A percentile compares a stretch with the other conserved stretches of the same genome.
phyloP scores from a whole-genome alignment of 2,888 invertebrate genomes.

The Abrostola tripartita region DNA sequence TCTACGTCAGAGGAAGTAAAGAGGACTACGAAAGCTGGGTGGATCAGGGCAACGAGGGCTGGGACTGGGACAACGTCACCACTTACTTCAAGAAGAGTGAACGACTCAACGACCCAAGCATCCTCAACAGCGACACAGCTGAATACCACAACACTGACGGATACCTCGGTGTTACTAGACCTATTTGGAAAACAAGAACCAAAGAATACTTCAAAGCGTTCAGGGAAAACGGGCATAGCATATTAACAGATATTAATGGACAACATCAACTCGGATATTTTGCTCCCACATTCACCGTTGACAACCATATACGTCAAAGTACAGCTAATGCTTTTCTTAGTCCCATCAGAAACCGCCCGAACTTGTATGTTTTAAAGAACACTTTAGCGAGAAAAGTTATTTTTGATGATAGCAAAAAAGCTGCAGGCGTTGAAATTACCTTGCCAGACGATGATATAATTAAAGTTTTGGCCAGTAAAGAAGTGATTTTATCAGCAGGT shows the following conservation, averaged over 20 bases:
- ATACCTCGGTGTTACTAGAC: conserved; percentile 56
- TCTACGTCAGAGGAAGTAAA: conserved; percentile 89
- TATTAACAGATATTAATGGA: conserved; percentile 61
- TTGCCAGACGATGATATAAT: conserved; percentile 29
- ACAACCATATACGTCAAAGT: conserved; percentile 59
- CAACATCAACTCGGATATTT: conserved; percentile 60
- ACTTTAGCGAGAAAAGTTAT: conserved; percentile 61
- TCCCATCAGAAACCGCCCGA: conserved; percentile 55
- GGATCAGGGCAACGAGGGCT: conserved; percentile 85
- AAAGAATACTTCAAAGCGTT: conserved; percentile 67
- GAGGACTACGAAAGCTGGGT: conserved; percentile 91
- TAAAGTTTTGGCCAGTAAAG: conserved; percentile 54
- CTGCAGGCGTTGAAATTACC: conserved; percentile 60
- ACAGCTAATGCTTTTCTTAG: conserved; percentile 59
- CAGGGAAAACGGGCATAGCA: conserved; percentile 58
- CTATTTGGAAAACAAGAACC: conserved; percentile 62
- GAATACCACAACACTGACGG: conserved; percentile 60
- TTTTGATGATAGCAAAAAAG: conserved; percentile 52
- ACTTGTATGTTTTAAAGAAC: conserved; percentile 62
- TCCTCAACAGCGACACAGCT: conserved; percentile 61
- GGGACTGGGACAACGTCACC: conserved; percentile 61
- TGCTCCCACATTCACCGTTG: conserved; percentile 52
- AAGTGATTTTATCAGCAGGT: conserved; percentile 68
- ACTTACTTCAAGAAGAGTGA: conserved; percentile 65
- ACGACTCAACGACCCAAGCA: conserved; percentile 39